Percentiles rank a stretch among this genome's conserved stretches.
phyloP scores from a whole-genome alignment of 2,797 vertebrate genomes.

The Poecilia gillii region DNA sequence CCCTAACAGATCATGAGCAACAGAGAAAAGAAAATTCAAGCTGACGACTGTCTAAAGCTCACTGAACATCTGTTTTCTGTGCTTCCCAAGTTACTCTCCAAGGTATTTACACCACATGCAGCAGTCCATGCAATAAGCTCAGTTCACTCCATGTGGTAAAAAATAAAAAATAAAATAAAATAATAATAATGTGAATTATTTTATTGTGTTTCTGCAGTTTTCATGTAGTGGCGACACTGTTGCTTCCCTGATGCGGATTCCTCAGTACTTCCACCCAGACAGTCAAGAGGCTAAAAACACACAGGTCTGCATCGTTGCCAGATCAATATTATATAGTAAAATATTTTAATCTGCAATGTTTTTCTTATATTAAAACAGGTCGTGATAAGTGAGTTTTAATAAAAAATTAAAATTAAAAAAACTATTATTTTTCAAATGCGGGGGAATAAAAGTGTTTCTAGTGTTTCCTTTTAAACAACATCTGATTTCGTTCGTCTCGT shows the following conservation, averaged over 20 bases:
- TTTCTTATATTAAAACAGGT: background rate
- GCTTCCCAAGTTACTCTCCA: constrained; percentile 88
- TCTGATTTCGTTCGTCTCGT: background rate
- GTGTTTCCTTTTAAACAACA: background rate
- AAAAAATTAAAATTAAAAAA: background rate
- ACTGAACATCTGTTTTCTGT: constrained; percentile 86
- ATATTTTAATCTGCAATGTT: background rate
- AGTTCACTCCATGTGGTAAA: too few species aligned
- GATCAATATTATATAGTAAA: background rate
- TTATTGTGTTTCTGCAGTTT: constrained; percentile 78
- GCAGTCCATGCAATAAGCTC: background rate
- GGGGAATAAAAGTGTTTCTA: background rate
- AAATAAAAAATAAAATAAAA: too few species aligned
- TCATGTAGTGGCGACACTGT: constrained; percentile 80
- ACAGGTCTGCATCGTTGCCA: constrained; percentile 74
- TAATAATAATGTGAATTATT: background rate
- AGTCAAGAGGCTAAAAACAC: constrained; percentile 67
- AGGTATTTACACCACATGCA: constrained; percentile 77
- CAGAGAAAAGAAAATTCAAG: constrained; percentile 87
- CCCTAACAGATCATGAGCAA: constrained; percentile 79
- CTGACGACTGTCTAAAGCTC: constrained; percentile 86
- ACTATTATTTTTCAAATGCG: background rate
- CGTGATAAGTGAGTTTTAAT: background rate
- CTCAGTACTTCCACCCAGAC: constrained; percentile 86
- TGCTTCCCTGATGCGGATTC: constrained; percentile 87